Conservation (phyloP, 2,113 vertebrate species). For the Chionis minor region DNA sequence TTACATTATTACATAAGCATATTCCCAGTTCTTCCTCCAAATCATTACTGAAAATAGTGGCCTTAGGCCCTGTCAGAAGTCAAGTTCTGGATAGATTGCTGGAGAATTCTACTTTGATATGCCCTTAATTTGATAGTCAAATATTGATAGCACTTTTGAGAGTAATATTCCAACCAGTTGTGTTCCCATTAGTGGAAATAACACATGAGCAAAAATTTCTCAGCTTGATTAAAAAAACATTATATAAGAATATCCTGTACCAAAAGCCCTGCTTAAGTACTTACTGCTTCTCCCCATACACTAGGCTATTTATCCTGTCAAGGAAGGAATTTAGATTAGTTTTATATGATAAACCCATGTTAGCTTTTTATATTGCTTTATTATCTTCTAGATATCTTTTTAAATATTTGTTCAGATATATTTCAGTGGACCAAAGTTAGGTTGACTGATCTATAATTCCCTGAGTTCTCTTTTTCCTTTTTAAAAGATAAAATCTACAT, state of each 20-base stretch:
- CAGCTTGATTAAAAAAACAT: background rate
- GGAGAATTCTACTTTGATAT: background rate
- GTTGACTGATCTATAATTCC: background rate
- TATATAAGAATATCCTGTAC: background rate
- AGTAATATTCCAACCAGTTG: background rate
- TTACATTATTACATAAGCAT: background rate
- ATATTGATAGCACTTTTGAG: background rate
- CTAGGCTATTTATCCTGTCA: background rate
- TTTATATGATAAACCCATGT: background rate
- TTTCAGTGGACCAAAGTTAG: background rate
- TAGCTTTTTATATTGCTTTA: background rate
- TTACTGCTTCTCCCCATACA: background rate
- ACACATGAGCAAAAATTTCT: background rate
- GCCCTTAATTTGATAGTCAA: background rate
- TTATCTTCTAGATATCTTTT: background rate
- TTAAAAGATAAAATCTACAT: background rate
- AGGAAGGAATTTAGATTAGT: background rate
- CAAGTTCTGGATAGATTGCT: background rate
- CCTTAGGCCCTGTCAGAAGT: background rate
- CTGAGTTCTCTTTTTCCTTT: background rate
- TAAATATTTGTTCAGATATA: background rate
- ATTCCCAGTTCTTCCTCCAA: background rate
- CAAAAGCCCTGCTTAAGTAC: background rate
- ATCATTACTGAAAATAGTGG: background rate
- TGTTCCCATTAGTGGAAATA: background rate